phyloP scores from a whole-genome alignment of 2,888 invertebrate genomes.

The Helleia helle region DNA sequence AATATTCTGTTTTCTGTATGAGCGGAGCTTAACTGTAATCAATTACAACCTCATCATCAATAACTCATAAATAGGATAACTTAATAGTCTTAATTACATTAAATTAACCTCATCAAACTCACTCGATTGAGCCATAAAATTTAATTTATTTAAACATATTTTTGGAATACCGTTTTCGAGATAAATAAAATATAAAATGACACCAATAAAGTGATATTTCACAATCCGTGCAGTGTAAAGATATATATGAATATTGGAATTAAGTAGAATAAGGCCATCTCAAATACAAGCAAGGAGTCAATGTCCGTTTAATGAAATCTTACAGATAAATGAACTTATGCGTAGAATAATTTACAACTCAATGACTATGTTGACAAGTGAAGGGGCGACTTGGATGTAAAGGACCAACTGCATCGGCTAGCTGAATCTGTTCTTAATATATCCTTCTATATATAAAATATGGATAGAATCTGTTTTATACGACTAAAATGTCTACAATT shows the following conservation, averaged over 20 bases:
- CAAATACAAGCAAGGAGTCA: conserved; percentile 27
- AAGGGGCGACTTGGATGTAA: not conserved
- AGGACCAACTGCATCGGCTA: not conserved
- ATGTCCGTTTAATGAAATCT: conserved; percentile 38
- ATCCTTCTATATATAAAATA: too few species aligned
- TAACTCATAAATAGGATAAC: too few species aligned
- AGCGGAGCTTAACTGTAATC: too few species aligned
- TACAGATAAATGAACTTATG: conserved; percentile 29
- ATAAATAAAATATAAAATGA: not conserved
- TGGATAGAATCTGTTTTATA: too few species aligned
- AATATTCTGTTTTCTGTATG: too few species aligned
- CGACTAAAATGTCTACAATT: too few species aligned
- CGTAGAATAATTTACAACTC: conserved; percentile 28
- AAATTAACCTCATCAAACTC: too few species aligned
- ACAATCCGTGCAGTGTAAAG: conserved; percentile 1
- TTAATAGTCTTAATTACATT: too few species aligned
- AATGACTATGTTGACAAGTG: conserved; percentile 20
- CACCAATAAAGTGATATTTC: not conserved
- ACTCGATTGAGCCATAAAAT: not conserved
- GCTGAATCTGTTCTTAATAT: too few species aligned
- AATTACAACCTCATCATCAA: too few species aligned
- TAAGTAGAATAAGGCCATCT: conserved; percentile 13
- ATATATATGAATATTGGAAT: not conserved
- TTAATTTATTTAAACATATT: not conserved
- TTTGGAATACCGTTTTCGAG: not conserved